Evolutionary conservation across 2,797 vertebrate genomes (phyloP), one percentile per base, ranked within the genome.

Genomic region (Cercopithecus diana): DNA sequence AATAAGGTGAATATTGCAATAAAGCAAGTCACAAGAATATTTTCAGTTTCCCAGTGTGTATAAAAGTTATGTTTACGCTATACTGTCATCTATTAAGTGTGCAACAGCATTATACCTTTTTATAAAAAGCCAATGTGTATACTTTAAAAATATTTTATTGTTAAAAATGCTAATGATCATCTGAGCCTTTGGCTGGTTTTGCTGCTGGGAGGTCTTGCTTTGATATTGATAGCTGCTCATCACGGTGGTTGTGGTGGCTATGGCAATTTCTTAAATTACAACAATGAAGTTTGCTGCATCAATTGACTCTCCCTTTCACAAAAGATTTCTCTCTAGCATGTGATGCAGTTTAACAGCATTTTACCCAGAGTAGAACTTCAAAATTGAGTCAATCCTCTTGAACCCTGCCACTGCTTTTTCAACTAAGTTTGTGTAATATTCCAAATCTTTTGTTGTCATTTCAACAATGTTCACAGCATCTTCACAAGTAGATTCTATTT

Each of bases 81-180:
- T 77, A 50, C 30, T 5, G 17, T 13, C 20, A 17, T 77, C 45
- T n/a, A 22, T n/a, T 77, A 50, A 77, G 30, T n/a, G 30, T 77
- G 30, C 30, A 50, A 50, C 33, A 50, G 45, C 76, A 77, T 48
- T 48, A 48, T 33, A 30, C 48, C 76, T 77, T 64, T 64, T n/a
- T n/a, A 0, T 0, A 19, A 77, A 20, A 73, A 77, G 30, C 7
- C 33, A 76, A n/a, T 33, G 30, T 50, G 19, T 10, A 77, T 12
- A 50, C 30, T n/a, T 77, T 36, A 77, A 50, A 50, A 77, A 48
- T 22, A 50, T 30, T 48, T 48, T 33, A 77, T 33, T 77, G 30
- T 45, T 50, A 77, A 77, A 77, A 48, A 48, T n/a, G 45, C 30
- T 77, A 77, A 77, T 45, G 28, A 45, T 76, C 28, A 76, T 77